Evolutionary conservation across 2,888 invertebrate genomes (phyloP).

Genomic region (Asteroscopus sphinx): DNA sequence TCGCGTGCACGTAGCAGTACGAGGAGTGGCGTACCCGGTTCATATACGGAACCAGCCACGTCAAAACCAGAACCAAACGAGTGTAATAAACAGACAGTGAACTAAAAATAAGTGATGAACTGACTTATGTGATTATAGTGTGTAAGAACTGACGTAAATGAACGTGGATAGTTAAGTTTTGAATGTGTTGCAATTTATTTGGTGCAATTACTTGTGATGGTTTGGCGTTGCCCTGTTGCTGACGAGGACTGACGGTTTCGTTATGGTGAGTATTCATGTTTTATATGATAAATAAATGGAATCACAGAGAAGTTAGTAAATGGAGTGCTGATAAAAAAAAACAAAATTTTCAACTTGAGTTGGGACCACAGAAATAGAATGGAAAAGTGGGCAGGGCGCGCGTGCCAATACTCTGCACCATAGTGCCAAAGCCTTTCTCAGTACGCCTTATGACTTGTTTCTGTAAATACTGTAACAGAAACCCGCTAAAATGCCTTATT

Average conservation of each 20-base stretch:
- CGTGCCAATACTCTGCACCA: no score
- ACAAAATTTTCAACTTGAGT: no score
- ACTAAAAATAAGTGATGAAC: slow-evolving; percentile 41
- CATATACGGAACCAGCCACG: slow-evolving; percentile 75
- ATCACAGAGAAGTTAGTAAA: slow-evolving; percentile 15
- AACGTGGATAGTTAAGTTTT: slow-evolving; percentile 50
- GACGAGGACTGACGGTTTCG: slow-evolving; percentile 37
- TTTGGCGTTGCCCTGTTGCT: slow-evolving; percentile 41
- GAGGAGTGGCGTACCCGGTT: slow-evolving; percentile 82
- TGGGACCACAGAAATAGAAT: no score
- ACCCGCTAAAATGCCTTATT: no score
- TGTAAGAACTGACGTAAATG: slow-evolving; percentile 50
- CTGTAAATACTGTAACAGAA: no score
- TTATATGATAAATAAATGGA: slow-evolving; percentile 1
- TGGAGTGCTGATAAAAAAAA: slow-evolving; percentile 20
- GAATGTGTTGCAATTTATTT: slow-evolving; percentile 45
- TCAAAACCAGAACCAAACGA: slow-evolving; percentile 68
- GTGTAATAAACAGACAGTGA: slow-evolving; percentile 53
- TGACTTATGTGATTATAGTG: slow-evolving; percentile 52
- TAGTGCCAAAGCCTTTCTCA: no score
- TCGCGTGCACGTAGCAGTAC: slow-evolving; percentile 86
- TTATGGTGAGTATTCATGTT: slow-evolving; percentile 46
- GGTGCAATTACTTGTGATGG: slow-evolving; percentile 48
- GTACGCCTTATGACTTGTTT: no score
- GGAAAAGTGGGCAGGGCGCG: no score